Base-by-base conservation (phyloP, 2,113 vertebrate genomes). In the Malurus melanocephalus region DNA sequence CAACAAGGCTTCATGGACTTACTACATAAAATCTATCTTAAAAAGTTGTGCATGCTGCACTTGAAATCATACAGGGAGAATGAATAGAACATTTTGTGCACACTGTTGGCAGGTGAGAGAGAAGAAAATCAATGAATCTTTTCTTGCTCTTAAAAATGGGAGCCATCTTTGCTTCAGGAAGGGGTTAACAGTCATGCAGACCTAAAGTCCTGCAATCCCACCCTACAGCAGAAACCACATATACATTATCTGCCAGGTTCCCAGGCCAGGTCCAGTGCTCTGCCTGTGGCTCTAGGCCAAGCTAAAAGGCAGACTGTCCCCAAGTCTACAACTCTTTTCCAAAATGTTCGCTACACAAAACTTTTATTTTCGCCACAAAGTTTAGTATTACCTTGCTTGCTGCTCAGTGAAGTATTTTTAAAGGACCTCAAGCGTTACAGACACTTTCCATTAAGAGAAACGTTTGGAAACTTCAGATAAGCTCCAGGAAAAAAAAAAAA, bases 381-480 rank as follows among this genome's bases (percentile, higher is more conserved):
- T 89, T 91, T 21, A 77, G 49, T 59, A 71, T 82, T 80, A 80
- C 86, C 56, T 72, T 76, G 40, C 59, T n/a, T 74, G 60, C 55
- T 87, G 35, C 53, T 91, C 65, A 21, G 40, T 49, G 66, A 68
- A 94, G 32, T 85, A 68, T 82, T 92, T 85, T 76, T 60, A 67
- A 96, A 95, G 80, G 69, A 93, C 76, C 30, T 80, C 72, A 92
- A 90, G 81, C 28, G 0, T 75, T 82, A 56, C 80, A 91, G 77
- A 71, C n/a, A 56, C 57, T 89, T 92, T 75, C 80, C 90, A 89
- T 80, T 87, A 94, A 76, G 68, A 3, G 26, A 91, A 95, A 89
- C 15, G 3, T 88, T 92, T 93, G 78, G 77, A 91, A 95, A 84
- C 46, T 81, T 92, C 71, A 93, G 56, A 88, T 88, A 91, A 93